A percentile compares a stretch with the other conserved stretches of the same genome.
Conservation (phyloP, 2,797 vertebrate species). For the Macropus fuliginosus region DNA sequence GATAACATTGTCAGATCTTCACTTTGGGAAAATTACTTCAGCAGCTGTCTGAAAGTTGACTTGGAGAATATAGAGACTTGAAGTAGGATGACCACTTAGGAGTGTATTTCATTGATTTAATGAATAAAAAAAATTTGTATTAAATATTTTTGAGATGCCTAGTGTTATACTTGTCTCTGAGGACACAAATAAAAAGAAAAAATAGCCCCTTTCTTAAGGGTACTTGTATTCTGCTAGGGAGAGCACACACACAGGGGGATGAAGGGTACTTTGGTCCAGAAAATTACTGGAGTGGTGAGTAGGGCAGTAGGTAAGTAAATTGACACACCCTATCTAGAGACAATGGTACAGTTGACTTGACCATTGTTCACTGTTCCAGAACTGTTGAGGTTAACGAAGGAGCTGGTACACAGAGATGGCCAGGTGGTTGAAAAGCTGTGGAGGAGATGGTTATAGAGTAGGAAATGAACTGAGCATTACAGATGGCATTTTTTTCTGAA, state of each 20-base stretch:
- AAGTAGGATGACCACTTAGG: not conserved
- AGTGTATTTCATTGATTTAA: not conserved
- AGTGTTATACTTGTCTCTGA: not conserved
- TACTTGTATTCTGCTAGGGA: not conserved
- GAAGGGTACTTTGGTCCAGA: not conserved
- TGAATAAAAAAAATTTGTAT: not conserved
- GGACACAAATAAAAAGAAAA: not conserved
- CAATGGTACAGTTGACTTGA: not conserved
- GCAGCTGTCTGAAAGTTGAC: not conserved
- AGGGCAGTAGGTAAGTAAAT: not conserved
- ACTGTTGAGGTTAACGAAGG: not conserved
- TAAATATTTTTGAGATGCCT: not conserved
- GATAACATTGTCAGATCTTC: too few relatives aligned
- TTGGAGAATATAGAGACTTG: not conserved
- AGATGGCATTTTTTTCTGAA: not conserved
- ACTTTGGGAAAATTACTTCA: not conserved
- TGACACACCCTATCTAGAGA: not conserved
- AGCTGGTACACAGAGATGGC: not conserved
- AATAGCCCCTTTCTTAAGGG: not conserved
- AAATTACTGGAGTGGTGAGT: not conserved
- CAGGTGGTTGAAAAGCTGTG: not conserved
- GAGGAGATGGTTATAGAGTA: not conserved
- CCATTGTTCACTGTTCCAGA: not conserved
- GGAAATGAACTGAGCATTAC: too few relatives aligned
- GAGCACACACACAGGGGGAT: not conserved